Percentiles rank a stretch among this genome's conserved stretches.
Conservation (phyloP, 1,140 invertebrate species). For the Drosophila nannoptera region DNA sequence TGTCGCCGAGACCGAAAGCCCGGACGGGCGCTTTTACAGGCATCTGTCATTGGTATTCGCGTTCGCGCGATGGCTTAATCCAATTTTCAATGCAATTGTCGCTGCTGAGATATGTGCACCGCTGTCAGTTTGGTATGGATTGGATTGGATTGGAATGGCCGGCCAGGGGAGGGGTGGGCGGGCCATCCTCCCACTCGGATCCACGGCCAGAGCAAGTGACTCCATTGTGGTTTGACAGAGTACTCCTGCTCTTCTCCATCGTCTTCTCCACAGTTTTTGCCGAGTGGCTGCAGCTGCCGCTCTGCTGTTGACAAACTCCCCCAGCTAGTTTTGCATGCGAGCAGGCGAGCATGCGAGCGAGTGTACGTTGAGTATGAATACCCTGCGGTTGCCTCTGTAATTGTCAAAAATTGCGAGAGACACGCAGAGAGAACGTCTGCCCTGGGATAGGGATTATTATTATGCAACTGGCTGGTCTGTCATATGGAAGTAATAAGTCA, state of each 20-base stretch:
- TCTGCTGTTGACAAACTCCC: conserved; percentile 35
- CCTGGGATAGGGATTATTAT: conserved; percentile 10
- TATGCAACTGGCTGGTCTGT: conserved; percentile 1
- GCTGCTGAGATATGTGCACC: conserved; percentile 44
- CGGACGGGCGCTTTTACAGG: conserved; percentile 6
- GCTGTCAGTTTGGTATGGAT: background rate
- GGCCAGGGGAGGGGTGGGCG: too few relatives aligned
- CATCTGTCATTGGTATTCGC: conserved; percentile 56
- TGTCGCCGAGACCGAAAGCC: conserved; percentile 12
- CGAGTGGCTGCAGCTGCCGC: background rate
- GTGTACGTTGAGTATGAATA: conserved; percentile 1
- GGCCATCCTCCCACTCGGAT: too few relatives aligned
- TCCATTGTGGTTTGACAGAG: conserved; percentile 61
- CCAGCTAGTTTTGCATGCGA: conserved; percentile 30
- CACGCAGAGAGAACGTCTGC: conserved; percentile 7
- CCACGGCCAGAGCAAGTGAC: conserved; percentile 37
- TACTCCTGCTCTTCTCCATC: conserved; percentile 25
- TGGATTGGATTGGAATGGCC: background rate
- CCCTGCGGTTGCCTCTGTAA: conserved; percentile 57
- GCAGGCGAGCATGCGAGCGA: conserved; percentile 2
- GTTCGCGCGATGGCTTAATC: conserved; percentile 61
- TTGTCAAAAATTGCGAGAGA: conserved; percentile 52
- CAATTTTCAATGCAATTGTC: conserved; percentile 74
- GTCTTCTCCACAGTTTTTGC: conserved; percentile 11
- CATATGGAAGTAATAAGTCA: conserved; percentile 6